phyloP scores from a whole-genome alignment of 2,113 vertebrate species.

The Caracal caracal region DNA sequence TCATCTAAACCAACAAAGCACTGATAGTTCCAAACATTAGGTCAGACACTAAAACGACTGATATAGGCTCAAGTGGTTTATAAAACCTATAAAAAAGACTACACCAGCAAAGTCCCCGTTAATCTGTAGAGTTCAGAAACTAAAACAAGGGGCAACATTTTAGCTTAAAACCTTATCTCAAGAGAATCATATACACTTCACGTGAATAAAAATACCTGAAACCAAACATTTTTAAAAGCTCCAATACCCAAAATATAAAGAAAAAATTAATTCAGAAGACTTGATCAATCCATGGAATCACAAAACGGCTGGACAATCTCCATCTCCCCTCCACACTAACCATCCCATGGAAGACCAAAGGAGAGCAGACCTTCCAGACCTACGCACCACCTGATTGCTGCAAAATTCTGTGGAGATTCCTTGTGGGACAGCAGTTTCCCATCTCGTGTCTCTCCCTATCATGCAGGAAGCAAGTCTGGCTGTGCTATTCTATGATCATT shows the following conservation, averaged over 20 bases:
- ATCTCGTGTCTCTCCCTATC: constrained; percentile 84
- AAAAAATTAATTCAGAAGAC: constrained; percentile 80
- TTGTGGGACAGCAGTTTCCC: constrained; percentile 81
- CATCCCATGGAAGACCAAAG: constrained; percentile 75
- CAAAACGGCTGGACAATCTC: constrained; percentile 79
- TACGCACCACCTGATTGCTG: constrained; percentile 73
- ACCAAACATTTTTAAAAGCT: constrained; percentile 84
- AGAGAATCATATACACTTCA: constrained; percentile 82
- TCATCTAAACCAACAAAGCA: constrained; percentile 83
- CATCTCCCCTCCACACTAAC: constrained; percentile 74
- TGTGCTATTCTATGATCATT: constrained; percentile 84
- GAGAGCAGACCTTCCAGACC: constrained; percentile 76
- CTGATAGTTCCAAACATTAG: constrained; percentile 82
- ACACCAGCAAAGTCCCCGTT: constrained; percentile 87
- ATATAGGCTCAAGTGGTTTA: constrained; percentile 90
- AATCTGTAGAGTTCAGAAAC: constrained; percentile 83
- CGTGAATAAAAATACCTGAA: constrained; percentile 84
- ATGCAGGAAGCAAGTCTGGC: constrained; percentile 83
- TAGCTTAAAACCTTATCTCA: constrained; percentile 84
- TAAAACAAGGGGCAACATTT: constrained; percentile 82
- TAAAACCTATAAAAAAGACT: constrained; percentile 91
- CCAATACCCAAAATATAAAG: constrained; percentile 83
- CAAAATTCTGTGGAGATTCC: constrained; percentile 82
- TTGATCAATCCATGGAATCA: constrained; percentile 79
- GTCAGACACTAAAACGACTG: constrained; percentile 86